These are phyloP conservation scores for Ptychoptera contaminata DNA, from an alignment of 2,888 invertebrate species.

Conservation along the genomic window DNA sequence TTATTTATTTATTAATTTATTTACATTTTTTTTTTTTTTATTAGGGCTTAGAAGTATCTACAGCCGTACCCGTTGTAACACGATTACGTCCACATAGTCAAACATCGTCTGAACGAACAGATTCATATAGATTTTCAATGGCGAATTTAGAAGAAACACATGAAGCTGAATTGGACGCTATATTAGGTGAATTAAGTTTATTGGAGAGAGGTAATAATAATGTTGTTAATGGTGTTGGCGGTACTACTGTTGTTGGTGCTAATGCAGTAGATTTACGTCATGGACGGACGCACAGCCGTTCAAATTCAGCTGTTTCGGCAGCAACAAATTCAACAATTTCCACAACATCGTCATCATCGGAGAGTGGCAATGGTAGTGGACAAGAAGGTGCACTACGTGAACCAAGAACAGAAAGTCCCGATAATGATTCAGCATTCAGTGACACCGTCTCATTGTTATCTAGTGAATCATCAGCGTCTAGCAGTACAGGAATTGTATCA, in stretches of 20 bases:
- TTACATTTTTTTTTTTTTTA: conserved; percentile 6
- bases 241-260: background rate
- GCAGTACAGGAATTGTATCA: conserved; percentile 37
- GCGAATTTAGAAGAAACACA: conserved; percentile 91
- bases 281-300: conserved; percentile 20
- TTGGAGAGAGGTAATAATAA: conserved; percentile 47
- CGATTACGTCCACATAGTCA: conserved; percentile 12
- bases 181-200: conserved; percentile 87
- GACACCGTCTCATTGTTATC: conserved; percentile 86
- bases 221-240: background rate
- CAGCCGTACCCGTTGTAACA: conserved; percentile 9
- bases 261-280: conserved; percentile 11
- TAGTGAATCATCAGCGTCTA: conserved; percentile 85
- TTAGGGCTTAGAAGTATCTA: conserved; percentile 12
- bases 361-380: conserved; percentile 20
- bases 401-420: conserved; percentile 80
- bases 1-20: too few species aligned
- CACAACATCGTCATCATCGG: conserved; percentile 26
- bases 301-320: conserved; percentile 30
- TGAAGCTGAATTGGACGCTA: conserved; percentile 92
- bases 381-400: conserved; percentile 22
- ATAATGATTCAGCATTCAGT: conserved; percentile 96
- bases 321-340: conserved; percentile 18
- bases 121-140: conserved; percentile 88
- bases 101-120: conserved; percentile 40